phyloP scores from a whole-genome alignment of 2,888 invertebrate species.

The Drosophila peninsularis region DNA sequence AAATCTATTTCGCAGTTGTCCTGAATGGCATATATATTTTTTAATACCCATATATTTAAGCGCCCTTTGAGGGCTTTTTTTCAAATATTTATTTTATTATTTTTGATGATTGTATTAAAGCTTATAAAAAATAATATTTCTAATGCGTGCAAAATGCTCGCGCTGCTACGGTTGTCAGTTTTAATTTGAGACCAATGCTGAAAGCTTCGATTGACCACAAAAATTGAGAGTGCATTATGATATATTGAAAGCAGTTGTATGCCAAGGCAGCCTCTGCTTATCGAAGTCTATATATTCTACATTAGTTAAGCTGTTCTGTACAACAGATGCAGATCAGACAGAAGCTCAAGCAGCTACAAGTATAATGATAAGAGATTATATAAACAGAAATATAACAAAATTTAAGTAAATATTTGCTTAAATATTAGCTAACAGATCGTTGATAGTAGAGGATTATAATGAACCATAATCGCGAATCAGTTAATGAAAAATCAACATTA shows the following conservation, averaged over 20 bases:
- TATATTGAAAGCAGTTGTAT: not conserved
- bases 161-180: not conserved
- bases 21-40: not conserved
- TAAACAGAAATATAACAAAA: too few species aligned
- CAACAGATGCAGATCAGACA: too few species aligned
- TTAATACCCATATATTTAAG: not conserved
- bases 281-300: not conserved
- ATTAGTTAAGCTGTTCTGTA: too few species aligned
- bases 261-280: not conserved
- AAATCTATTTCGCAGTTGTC: conserved; percentile 7
- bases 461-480: too few species aligned
- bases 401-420: too few species aligned
- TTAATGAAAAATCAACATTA: conserved; percentile 5
- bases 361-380: too few species aligned
- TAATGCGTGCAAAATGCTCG: not conserved
- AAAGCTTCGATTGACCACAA: not conserved
- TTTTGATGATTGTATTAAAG: not conserved
- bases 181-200: not conserved
- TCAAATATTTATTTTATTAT: not conserved
- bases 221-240: not conserved
- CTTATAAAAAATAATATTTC: not conserved
- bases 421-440: too few species aligned
- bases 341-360: too few species aligned
- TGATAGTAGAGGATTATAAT: too few species aligned
- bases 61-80: not conserved